phyloP scores from a whole-genome alignment of 2,797 vertebrate genomes.

The Macrochelys suwanniensis region DNA sequence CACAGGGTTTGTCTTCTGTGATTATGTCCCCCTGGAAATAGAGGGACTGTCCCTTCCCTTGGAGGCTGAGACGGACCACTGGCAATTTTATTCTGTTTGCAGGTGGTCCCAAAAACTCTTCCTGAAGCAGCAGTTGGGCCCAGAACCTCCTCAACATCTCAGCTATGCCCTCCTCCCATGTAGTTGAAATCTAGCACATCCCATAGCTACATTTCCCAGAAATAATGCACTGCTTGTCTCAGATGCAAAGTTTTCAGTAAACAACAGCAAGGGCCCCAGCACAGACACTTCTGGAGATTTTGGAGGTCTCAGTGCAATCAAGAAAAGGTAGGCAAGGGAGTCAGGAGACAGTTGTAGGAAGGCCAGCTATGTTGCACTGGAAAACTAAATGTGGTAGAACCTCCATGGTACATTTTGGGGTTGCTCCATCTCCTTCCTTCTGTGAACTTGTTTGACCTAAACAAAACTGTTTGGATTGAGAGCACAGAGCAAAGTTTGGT shows the following conservation, averaged over 20 bases:
- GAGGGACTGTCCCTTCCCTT: neutral
- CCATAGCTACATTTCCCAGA: neutral
- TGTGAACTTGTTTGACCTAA: neutral
- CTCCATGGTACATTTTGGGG: neutral
- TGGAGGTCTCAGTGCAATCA: neutral
- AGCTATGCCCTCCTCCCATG: neutral
- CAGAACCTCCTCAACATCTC: neutral
- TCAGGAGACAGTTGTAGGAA: neutral
- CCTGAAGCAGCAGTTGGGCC: neutral
- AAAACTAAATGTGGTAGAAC: neutral
- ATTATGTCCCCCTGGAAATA: accelerated
- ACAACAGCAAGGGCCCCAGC: neutral
- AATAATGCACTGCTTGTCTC: neutral
- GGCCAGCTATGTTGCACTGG: neutral
- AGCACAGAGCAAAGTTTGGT: neutral
- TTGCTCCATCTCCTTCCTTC: neutral
- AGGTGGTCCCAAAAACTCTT: neutral
- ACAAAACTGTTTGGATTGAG: neutral
- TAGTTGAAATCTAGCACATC: neutral
- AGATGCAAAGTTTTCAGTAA: neutral
- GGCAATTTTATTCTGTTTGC: neutral
- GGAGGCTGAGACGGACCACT: neutral
- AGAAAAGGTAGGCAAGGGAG: neutral
- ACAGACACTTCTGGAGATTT: neutral
- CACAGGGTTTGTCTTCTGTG: neutral